These are phyloP conservation scores for Hemicrepidius hirtus DNA, from an alignment of 2,888 invertebrate genomes.

Conservation along the genomic window DNA sequence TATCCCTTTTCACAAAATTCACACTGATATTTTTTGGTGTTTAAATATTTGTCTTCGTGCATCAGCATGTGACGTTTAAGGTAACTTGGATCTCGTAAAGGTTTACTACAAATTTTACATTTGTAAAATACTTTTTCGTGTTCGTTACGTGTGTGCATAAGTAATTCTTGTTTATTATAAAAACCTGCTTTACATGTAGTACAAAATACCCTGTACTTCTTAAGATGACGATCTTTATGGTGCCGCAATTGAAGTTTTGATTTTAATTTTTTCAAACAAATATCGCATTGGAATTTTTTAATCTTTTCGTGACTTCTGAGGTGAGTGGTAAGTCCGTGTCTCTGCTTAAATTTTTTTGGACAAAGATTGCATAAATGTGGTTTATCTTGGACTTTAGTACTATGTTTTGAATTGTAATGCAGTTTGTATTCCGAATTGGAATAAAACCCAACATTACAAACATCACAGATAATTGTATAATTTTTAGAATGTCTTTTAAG, in stretches of 20 bases:
- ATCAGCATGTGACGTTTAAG: constrained; percentile 44
- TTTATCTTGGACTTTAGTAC: background rate
- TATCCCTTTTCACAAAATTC: constrained; percentile 2
- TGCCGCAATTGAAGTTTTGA: background rate
- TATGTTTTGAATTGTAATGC: constrained; percentile 14
- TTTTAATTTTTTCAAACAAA: background rate
- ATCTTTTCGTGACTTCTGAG: background rate
- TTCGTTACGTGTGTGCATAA: constrained; percentile 39
- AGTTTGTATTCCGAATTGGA: background rate
- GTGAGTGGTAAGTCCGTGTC: constrained; percentile 23
- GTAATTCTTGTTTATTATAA: constrained; percentile 11
- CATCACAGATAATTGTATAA: background rate
- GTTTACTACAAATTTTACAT: constrained; percentile 39
- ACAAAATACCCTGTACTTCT: constrained; percentile 14
- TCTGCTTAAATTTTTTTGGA: background rate
- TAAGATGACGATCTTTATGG: background rate
- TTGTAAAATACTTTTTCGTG: constrained; percentile 40
- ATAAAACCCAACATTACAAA: constrained; percentile 21
- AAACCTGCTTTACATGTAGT: constrained; percentile 42
- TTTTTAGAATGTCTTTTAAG: constrained; percentile 41
- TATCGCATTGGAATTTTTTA: background rate
- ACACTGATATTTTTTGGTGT: background rate
- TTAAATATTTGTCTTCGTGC: constrained; percentile 30
- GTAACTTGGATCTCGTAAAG: constrained; percentile 17
- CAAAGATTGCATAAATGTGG: background rate